Percentiles rank a stretch among this genome's conserved stretches.
phyloP scores from a whole-genome alignment of 2,888 invertebrate species.

The Pseudococcus jackbeardsleyi region DNA sequence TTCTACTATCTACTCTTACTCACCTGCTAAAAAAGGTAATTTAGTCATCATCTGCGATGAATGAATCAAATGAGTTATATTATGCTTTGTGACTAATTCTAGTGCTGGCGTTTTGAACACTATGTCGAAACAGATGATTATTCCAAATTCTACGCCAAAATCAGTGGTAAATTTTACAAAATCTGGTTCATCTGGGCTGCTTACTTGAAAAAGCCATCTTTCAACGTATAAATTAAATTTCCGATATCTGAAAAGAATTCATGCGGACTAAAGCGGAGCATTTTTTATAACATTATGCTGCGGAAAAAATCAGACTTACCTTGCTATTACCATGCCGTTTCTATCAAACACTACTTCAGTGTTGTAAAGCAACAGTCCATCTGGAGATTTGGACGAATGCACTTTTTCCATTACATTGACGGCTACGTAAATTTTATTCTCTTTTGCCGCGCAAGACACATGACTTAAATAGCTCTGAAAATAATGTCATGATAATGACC shows the following conservation, averaged over 20 bases:
- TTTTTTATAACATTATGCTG: too few species aligned
- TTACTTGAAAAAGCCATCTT: conserved; percentile 69
- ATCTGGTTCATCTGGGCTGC: conserved; percentile 73
- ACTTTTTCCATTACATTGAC: conserved; percentile 74
- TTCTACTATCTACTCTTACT: not conserved
- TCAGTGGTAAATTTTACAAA: conserved; percentile 79
- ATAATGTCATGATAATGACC: not conserved
- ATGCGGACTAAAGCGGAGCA: not conserved
- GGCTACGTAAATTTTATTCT: conserved; percentile 77
- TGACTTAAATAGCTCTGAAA: conserved; percentile 71
- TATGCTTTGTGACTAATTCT: conserved; percentile 72
- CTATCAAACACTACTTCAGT: conserved; percentile 85
- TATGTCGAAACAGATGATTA: conserved; percentile 87
- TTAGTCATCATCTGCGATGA: conserved; percentile 87
- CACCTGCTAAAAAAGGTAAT: conserved; percentile 81
- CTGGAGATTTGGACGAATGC: conserved; percentile 68
- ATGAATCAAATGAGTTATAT: conserved; percentile 77
- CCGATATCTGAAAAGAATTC: conserved; percentile 69
- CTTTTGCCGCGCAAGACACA: conserved; percentile 76
- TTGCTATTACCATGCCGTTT: conserved; percentile 79
- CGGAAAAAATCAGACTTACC: conserved; percentile 70
- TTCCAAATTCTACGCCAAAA: conserved; percentile 83
- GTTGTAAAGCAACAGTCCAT: conserved; percentile 74
- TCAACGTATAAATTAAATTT: conserved; percentile 72
- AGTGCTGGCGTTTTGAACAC: conserved; percentile 80